Percentiles rank a stretch among this genome's conserved stretches.
Conservation (phyloP, 2,888 invertebrate species). For the Oxystoma pomonae region DNA sequence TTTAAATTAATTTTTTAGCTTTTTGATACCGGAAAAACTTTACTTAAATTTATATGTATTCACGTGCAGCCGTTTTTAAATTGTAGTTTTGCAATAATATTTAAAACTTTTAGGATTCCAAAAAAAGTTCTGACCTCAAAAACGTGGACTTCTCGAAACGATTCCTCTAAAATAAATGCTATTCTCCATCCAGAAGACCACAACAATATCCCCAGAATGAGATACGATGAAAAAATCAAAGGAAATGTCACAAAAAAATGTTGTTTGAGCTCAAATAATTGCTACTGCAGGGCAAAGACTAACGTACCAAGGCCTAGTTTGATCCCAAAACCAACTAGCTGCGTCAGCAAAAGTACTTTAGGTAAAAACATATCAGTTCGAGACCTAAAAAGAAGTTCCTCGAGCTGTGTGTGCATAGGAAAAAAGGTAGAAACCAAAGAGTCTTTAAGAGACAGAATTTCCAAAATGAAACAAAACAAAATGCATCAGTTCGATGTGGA, state of each 20-base stretch:
- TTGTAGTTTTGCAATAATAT: too few species aligned
- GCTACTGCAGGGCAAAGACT: slow-evolving; percentile 26
- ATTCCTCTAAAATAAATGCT: slow-evolving; percentile 27
- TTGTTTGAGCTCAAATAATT: slow-evolving; percentile 21
- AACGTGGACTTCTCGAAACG: slow-evolving; percentile 27
- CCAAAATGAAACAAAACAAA: slow-evolving; percentile 4
- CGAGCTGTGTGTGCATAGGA: slow-evolving; percentile 19
- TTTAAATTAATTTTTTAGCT: too few species aligned
- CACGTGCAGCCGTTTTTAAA: too few species aligned
- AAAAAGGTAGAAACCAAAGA: background rate
- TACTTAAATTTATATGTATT: too few species aligned
- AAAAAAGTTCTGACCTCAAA: slow-evolving; percentile 19
- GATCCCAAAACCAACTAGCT: slow-evolving; percentile 24
- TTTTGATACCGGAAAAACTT: too few species aligned
- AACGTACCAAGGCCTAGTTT: slow-evolving; percentile 23
- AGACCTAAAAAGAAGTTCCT: slow-evolving; percentile 18
- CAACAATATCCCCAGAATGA: slow-evolving; percentile 11
- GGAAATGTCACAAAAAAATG: slow-evolving; percentile 16
- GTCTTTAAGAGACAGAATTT: slow-evolving; percentile 1
- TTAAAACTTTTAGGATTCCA: slow-evolving; percentile 7
- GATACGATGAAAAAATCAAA: slow-evolving; percentile 18
- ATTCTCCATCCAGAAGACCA: slow-evolving; percentile 26
- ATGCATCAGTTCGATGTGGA: background rate
- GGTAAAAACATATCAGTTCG: slow-evolving; percentile 6
- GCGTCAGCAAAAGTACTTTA: slow-evolving; percentile 16